Percentiles rank a stretch among this genome's conserved stretches.
Evolutionary conservation across 2,797 vertebrate genomes (phyloP).

Genomic region (Coregonus sp.): DNA sequence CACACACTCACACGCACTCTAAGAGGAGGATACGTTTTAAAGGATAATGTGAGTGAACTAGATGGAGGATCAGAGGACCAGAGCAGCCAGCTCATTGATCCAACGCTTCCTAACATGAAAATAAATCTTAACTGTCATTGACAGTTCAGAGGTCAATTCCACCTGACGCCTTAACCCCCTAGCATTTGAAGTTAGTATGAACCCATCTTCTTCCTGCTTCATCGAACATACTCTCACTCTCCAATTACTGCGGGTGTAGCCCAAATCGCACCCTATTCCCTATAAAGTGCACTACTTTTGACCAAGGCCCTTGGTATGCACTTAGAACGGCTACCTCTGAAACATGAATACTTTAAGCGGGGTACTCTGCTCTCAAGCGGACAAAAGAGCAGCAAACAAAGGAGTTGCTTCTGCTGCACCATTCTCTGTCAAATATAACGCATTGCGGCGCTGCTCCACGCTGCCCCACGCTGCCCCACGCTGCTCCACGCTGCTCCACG

Average conservation of each 20-base stretch:
- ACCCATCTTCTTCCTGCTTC: conserved; percentile 17
- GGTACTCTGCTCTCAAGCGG: too few relatives aligned
- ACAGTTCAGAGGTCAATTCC: conserved; percentile 61
- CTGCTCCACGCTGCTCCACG: too few relatives aligned
- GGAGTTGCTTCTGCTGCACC: too few relatives aligned
- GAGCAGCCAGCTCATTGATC: conserved; percentile 60
- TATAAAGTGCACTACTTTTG: neutral
- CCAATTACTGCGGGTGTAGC: conserved; percentile 18
- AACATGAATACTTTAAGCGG: too few relatives aligned
- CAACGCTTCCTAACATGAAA: conserved; percentile 62
- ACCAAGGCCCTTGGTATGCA: conserved; percentile 23
- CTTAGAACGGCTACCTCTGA: conserved; percentile 43
- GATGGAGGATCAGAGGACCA: conserved; percentile 38
- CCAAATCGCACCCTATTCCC: neutral
- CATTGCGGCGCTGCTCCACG: too few relatives aligned
- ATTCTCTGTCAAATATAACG: too few relatives aligned
- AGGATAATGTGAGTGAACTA: conserved; percentile 42
- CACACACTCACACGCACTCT: conserved; percentile 4
- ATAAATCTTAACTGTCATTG: conserved; percentile 68
- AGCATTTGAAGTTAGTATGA: conserved; percentile 46
- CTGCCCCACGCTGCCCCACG: too few relatives aligned
- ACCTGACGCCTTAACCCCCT: conserved; percentile 51
- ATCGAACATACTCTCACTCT: conserved; percentile 31
- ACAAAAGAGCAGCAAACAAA: too few relatives aligned
- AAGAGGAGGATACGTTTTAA: conserved; percentile 47